phyloP scores from a whole-genome alignment of 2,888 invertebrate genomes.

The Leucozona laternaria region DNA sequence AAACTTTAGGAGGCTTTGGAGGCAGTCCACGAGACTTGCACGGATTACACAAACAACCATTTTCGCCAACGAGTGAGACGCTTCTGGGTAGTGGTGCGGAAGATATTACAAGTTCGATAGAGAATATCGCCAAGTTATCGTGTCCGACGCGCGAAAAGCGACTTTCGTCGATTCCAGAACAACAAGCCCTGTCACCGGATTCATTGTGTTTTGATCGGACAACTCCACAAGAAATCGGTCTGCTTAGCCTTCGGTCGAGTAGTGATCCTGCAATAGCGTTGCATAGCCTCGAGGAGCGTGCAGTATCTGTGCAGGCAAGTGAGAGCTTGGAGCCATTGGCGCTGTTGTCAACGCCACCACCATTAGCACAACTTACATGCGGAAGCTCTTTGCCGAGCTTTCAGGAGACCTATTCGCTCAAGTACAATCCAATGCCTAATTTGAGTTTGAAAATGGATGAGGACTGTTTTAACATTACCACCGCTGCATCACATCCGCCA shows the following conservation, averaged over 20 bases:
- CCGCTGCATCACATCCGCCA: slow-evolving; percentile 77
- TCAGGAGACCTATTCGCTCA: slow-evolving; percentile 93
- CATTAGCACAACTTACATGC: slow-evolving; percentile 79
- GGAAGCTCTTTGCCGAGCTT: slow-evolving; percentile 92
- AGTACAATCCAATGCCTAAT: slow-evolving; percentile 87
- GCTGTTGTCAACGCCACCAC: slow-evolving; percentile 75
- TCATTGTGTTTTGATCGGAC: slow-evolving; percentile 80
- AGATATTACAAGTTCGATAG: slow-evolving; percentile 80
- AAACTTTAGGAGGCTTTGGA: slow-evolving; percentile 59
- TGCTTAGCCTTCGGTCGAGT: slow-evolving; percentile 82
- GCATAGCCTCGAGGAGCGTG: slow-evolving; percentile 78
- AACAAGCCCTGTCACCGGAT: slow-evolving; percentile 78
- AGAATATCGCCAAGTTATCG: slow-evolving; percentile 81
- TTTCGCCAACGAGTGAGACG: slow-evolving; percentile 77
- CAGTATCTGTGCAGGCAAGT: slow-evolving; percentile 58
- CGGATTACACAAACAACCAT: slow-evolving; percentile 54
- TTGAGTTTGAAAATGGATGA: slow-evolving; percentile 94
- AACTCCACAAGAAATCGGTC: slow-evolving; percentile 79
- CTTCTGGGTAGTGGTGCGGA: slow-evolving; percentile 80
- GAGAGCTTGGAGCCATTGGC: slow-evolving; percentile 65
- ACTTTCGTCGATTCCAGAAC: slow-evolving; percentile 81
- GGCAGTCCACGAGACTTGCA: slow-evolving; percentile 77
- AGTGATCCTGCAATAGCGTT: slow-evolving; percentile 83
- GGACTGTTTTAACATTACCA: slow-evolving; percentile 90
- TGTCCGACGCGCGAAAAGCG: slow-evolving; percentile 81